phyloP scores from a whole-genome alignment of 2,113 vertebrate species.

The Zosterops borbonicus region DNA sequence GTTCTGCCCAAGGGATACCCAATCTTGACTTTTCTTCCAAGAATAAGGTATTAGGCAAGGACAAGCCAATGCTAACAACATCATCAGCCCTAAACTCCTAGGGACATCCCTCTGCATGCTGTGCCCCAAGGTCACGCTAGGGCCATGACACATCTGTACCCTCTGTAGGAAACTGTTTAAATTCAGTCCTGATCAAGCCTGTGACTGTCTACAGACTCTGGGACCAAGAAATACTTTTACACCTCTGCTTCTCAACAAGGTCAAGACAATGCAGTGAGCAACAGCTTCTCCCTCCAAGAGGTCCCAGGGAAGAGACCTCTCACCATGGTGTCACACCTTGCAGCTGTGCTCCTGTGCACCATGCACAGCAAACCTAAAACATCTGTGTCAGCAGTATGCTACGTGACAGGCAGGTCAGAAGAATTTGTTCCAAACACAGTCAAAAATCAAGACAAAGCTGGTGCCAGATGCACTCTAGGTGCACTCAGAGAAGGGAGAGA shows the following conservation, averaged over 20 bases:
- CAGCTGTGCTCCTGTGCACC: neutral
- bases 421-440: neutral
- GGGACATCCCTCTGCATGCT: neutral
- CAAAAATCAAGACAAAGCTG: neutral
- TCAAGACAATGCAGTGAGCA: neutral
- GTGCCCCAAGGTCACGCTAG: neutral
- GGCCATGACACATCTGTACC: neutral
- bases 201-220: neutral
- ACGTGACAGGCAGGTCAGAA: neutral
- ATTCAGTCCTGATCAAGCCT: neutral
- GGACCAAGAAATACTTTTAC: neutral
- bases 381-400: neutral
- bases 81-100: neutral
- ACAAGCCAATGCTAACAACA: neutral
- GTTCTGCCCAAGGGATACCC: neutral
- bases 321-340: neutral
- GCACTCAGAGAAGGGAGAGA: neutral
- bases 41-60: neutral
- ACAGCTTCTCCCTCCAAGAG: neutral
- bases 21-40: neutral
- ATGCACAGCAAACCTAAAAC: neutral
- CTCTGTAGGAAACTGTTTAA: neutral
- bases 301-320: neutral
- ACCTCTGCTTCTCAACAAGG: neutral
- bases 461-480: neutral